Percentiles rank a stretch among this genome's conserved stretches.
Conservation (phyloP, 2,113 vertebrate species). For the Plotosus lineatus region DNA sequence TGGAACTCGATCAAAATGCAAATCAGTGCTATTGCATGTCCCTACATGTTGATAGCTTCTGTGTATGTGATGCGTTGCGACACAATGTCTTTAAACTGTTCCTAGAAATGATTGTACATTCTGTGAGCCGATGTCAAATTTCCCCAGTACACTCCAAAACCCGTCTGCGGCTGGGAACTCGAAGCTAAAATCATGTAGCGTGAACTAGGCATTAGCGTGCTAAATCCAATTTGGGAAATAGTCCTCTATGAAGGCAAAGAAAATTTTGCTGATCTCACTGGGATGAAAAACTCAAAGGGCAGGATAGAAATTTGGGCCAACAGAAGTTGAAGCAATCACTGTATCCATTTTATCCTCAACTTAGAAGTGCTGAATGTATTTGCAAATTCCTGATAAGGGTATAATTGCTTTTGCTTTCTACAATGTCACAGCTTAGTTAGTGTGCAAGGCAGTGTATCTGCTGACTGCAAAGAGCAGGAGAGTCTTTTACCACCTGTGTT, state of each 20-base stretch:
- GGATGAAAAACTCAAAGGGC: constrained; percentile 12
- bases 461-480: constrained; percentile 31
- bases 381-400: constrained; percentile 62
- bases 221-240: constrained; percentile 37
- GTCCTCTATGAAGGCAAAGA: constrained; percentile 40
- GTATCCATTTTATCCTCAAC: constrained; percentile 32
- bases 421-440: constrained; percentile 56
- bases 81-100: no score
- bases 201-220: constrained; percentile 15
- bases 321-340: constrained; percentile 30
- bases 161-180: no score
- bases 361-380: constrained; percentile 38
- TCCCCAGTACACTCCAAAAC: no score
- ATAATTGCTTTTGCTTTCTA: constrained; percentile 66
- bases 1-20: no score
- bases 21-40: no score
- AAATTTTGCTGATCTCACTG: constrained; percentile 43
- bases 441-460: constrained; percentile 53
- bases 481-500: constrained; percentile 52
- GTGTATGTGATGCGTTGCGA: no score
- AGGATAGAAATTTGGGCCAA: constrained; percentile 43
- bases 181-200: no score
- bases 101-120: no score
- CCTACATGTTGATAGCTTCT: no score
- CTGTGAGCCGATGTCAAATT: no score